Evolutionary conservation across 2,888 invertebrate genomes (phyloP).

Genomic region (Megalurothrips usitatus): DNA sequence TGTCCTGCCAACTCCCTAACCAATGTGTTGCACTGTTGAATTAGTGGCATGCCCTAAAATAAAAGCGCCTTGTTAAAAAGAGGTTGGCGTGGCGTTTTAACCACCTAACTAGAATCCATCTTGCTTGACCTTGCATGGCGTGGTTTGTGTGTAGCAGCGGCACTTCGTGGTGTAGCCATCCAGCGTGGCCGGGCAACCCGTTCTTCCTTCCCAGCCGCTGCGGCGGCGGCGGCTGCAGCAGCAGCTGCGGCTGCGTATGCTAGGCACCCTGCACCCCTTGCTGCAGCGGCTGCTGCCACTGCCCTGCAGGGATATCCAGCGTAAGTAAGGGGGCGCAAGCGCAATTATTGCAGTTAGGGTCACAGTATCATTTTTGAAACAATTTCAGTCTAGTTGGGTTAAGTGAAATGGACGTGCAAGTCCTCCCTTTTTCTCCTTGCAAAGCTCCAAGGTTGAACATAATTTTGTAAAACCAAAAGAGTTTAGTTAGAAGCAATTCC

Average conservation of each 20-base stretch:
- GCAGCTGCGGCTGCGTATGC: slow-evolving; percentile 56
- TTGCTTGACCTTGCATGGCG: slow-evolving; percentile 25
- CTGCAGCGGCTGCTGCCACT: slow-evolving; percentile 67
- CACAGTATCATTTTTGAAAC: slow-evolving; percentile 42
- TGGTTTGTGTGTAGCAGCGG: slow-evolving; percentile 62
- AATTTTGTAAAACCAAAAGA: not conserved
- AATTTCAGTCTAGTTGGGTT: slow-evolving; percentile 24
- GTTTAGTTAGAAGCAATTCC: not conserved
- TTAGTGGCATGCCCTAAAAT: slow-evolving; percentile 22
- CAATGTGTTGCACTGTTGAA: slow-evolving; percentile 18
- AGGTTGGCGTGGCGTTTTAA: slow-evolving; percentile 21
- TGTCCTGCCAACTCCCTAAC: slow-evolving; percentile 19
- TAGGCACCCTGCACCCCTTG: slow-evolving; percentile 54
- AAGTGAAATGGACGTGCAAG: not conserved
- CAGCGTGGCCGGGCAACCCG: slow-evolving; percentile 63
- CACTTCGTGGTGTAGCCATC: slow-evolving; percentile 77
- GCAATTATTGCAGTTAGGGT: slow-evolving; percentile 44
- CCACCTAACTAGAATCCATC: not conserved
- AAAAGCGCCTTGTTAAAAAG: not conserved
- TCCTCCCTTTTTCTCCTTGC: not conserved
- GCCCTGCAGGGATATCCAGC: slow-evolving; percentile 83
- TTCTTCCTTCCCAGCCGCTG: slow-evolving; percentile 44
- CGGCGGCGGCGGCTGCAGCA: slow-evolving; percentile 57
- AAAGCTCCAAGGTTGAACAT: not conserved
- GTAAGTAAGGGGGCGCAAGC: slow-evolving; percentile 60